phyloP scores from a whole-genome alignment of 2,113 vertebrate species.

The Siniperca chuatsi region DNA sequence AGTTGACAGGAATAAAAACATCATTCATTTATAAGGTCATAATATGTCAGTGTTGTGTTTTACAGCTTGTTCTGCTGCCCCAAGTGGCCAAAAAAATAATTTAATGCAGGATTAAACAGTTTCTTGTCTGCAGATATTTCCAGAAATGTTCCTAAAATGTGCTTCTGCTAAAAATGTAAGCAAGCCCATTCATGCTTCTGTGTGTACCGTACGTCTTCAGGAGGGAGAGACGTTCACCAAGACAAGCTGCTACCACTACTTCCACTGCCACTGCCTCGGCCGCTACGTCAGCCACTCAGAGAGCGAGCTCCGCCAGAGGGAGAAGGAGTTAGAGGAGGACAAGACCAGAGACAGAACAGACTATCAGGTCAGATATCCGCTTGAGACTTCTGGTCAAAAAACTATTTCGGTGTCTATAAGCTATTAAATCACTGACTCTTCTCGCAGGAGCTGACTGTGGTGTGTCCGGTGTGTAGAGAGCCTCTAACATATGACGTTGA shows the following conservation, averaged over 20 bases:
- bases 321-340: conserved; percentile 87
- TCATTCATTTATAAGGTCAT: neutral
- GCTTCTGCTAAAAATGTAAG: neutral
- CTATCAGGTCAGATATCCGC: conserved; percentile 56
- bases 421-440: neutral
- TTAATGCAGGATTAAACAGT: neutral
- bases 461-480: conserved; percentile 86
- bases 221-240: conserved; percentile 94
- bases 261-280: conserved; percentile 96
- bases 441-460: conserved; percentile 81
- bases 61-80: neutral
- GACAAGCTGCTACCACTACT: conserved; percentile 96
- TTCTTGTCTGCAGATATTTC: neutral
- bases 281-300: conserved; percentile 93
- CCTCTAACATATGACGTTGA: conserved; percentile 77
- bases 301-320: conserved; percentile 86
- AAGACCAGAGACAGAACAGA: conserved; percentile 72
- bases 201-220: conserved; percentile 71
- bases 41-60: neutral
- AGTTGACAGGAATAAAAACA: neutral
- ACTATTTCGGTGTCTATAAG: neutral
- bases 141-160: neutral
- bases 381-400: neutral
- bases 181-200: neutral
- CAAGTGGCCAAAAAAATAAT: neutral